phyloP scores from a whole-genome alignment of 2,113 vertebrate genomes.

The Phalacrocorax carbo region DNA sequence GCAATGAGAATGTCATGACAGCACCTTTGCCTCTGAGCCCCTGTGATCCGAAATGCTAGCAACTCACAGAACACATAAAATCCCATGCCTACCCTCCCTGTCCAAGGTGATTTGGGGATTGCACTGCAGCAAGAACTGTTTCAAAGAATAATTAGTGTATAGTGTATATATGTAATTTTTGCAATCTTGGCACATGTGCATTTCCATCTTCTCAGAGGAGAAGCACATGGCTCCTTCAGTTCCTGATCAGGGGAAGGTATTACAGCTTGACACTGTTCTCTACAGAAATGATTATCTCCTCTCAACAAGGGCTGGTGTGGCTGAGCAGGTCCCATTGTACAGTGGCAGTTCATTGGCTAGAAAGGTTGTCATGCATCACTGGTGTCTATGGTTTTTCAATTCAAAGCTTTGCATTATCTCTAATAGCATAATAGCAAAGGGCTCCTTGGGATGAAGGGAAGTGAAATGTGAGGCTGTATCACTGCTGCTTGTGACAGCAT shows the following conservation, averaged over 20 bases:
- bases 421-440: conserved; percentile 21
- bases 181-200: background rate
- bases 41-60: background rate
- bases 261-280: background rate
- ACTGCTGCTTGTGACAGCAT: conserved; percentile 22
- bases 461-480: conserved; percentile 32
- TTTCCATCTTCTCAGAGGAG: background rate
- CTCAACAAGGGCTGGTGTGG: background rate
- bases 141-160: background rate
- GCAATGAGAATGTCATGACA: background rate
- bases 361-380: background rate
- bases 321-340: background rate
- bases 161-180: background rate
- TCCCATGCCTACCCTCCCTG: too few species aligned
- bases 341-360: background rate
- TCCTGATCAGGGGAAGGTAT: background rate
- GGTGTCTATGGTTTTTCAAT: background rate
- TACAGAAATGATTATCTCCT: background rate
- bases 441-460: conserved; percentile 8
- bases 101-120: background rate
- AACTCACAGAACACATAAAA: background rate
- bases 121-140: background rate
- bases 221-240: background rate
- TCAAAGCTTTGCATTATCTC: background rate
- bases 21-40: background rate